Evolutionary conservation across 92 coral and sea anemone genomes (phyloP).

Genomic region (Blastomussa wellsi): DNA sequence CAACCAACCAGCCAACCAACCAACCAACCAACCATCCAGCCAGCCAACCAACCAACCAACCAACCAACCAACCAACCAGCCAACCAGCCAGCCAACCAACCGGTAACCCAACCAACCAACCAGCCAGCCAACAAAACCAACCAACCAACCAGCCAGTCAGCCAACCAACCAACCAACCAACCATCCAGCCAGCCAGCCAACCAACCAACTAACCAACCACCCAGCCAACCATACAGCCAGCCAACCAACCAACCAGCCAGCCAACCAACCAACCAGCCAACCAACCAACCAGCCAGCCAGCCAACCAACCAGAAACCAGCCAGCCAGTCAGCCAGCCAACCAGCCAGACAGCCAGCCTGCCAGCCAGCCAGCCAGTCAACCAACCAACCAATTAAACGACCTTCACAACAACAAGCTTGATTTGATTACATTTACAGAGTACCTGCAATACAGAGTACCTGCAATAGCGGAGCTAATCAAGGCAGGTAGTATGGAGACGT

Average conservation of each 20-base stretch:
- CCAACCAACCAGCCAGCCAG: neutral
- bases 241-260: no score
- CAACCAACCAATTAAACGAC: neutral
- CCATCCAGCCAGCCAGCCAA: neutral
- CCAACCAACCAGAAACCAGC: neutral
- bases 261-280: neutral
- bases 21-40: neutral
- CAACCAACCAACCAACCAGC: neutral
- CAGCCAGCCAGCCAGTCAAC: neutral
- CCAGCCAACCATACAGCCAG: neutral
- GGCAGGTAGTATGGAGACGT: no score
- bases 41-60: neutral
- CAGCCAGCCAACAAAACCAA: neutral
- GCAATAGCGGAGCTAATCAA: no score
- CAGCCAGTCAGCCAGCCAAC: neutral
- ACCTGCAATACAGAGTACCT: no score
- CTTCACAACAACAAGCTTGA: no score
- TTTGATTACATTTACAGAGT: no score
- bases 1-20: no score
- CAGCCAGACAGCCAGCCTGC: neutral
- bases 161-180: neutral
- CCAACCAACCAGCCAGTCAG: neutral
- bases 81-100: neutral
- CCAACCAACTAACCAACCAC: neutral
- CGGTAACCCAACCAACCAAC: no score